Percentiles rank a stretch among this genome's conserved stretches.
phyloP scores from a whole-genome alignment of 2,797 vertebrate genomes.

The Pogoniulus pusillus region DNA sequence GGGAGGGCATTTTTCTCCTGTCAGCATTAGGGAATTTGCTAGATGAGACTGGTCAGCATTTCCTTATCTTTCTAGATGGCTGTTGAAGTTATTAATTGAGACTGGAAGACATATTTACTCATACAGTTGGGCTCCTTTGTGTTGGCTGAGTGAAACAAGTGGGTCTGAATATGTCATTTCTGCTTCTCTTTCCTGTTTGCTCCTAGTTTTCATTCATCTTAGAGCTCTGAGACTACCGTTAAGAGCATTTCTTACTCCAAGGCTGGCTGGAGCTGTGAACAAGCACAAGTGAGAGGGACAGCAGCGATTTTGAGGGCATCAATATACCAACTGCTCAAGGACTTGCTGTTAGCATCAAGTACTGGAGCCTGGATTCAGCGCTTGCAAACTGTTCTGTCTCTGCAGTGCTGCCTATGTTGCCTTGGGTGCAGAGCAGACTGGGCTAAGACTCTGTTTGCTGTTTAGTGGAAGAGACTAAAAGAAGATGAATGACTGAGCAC shows the following conservation, averaged over 20 bases:
- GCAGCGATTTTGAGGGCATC: not conserved
- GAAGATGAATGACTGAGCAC: not conserved
- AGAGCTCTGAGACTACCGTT: not conserved
- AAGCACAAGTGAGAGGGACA: not conserved
- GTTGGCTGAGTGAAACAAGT: not conserved
- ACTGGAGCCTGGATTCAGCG: not conserved
- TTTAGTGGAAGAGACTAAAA: not conserved
- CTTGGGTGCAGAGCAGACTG: not conserved
- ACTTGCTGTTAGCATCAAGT: not conserved
- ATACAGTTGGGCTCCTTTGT: not conserved
- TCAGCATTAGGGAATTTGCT: not conserved
- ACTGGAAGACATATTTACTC: not conserved
- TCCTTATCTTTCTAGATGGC: not conserved
- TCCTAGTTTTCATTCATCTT: not conserved
- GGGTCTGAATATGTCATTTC: not conserved
- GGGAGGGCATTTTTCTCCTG: not conserved
- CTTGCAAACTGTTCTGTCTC: not conserved
- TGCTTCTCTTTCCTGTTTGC: not conserved
- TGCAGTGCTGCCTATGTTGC: accelerated
- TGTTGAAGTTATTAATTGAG: not conserved
- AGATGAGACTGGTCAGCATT: not conserved
- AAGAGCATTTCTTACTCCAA: not conserved
- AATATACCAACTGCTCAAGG: not conserved
- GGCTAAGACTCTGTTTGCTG: not conserved
- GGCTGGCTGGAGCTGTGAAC: not conserved